These are phyloP conservation scores for Erythrolamprus reginae DNA, from an alignment of 2,113 vertebrate genomes.

Conservation along the genomic window DNA sequence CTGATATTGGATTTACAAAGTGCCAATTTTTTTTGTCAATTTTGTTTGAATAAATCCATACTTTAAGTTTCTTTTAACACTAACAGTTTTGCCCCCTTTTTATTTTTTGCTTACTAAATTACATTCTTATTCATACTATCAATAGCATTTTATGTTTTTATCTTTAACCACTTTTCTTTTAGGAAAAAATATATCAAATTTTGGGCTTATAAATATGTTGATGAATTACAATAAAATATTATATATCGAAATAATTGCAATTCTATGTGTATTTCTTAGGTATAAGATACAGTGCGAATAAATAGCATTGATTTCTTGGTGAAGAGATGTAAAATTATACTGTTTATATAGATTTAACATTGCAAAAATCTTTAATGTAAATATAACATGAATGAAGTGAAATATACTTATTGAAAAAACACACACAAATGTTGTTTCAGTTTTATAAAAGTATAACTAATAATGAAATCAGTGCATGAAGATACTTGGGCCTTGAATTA, in stretches of 20 bases:
- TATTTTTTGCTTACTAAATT: neutral
- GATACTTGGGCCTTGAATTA: neutral
- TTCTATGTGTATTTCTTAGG: neutral
- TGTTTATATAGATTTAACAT: neutral
- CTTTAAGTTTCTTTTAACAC: neutral
- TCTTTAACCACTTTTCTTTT: neutral
- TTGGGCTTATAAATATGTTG: neutral
- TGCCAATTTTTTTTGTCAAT: neutral
- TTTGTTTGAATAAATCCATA: neutral
- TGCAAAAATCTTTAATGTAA: neutral
- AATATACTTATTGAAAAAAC: neutral
- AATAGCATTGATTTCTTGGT: neutral
- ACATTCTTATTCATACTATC: neutral
- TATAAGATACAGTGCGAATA: neutral
- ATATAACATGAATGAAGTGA: neutral
- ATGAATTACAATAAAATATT: neutral
- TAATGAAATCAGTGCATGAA: neutral
- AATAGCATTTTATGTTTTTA: neutral
- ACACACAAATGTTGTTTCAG: neutral
- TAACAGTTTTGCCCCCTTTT: neutral
- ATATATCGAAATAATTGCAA: neutral
- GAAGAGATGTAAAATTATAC: neutral
- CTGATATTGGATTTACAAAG: neutral
- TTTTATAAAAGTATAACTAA: neutral
- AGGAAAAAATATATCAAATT: neutral